Evolutionary conservation across 2,888 invertebrate genomes (phyloP).

Genomic region (Ischnura elegans): DNA sequence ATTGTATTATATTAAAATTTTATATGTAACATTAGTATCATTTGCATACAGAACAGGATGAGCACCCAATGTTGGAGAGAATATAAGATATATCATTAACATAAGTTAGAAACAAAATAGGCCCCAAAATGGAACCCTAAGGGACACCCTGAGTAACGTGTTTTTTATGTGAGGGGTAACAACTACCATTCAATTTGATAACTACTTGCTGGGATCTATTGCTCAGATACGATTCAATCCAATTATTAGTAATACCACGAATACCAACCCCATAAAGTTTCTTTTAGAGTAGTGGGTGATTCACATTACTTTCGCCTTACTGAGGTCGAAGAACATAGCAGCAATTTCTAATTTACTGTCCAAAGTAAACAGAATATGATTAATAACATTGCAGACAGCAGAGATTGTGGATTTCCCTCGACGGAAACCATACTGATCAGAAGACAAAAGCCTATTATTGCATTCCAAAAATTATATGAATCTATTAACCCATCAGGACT

Average conservation of each 20-base stretch:
- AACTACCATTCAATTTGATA: neutral
- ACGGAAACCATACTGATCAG: constrained; percentile 12
- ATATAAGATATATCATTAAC: too few relatives aligned
- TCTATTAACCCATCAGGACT: neutral
- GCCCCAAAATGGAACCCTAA: too few relatives aligned
- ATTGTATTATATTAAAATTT: too few relatives aligned
- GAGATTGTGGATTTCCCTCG: neutral
- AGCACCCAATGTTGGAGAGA: too few relatives aligned
- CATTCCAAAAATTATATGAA: neutral
- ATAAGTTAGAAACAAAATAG: too few relatives aligned
- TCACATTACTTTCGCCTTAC: neutral
- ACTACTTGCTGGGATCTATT: neutral
- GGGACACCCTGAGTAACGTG: neutral
- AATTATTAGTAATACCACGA: too few relatives aligned
- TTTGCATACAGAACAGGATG: too few relatives aligned
- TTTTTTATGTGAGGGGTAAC: constrained; percentile 1
- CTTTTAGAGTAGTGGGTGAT: too few relatives aligned
- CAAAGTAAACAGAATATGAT: neutral
- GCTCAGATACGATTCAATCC: neutral
- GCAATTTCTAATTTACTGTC: too few relatives aligned
- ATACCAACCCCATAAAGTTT: too few relatives aligned
- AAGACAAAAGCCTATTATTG: neutral
- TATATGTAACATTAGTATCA: too few relatives aligned
- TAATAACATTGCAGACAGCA: constrained; percentile 1
- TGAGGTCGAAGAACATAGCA: neutral